phyloP scores from a whole-genome alignment of 37 sponge, comb jelly and placozoan genomes.

The Spongilla lacustris region DNA sequence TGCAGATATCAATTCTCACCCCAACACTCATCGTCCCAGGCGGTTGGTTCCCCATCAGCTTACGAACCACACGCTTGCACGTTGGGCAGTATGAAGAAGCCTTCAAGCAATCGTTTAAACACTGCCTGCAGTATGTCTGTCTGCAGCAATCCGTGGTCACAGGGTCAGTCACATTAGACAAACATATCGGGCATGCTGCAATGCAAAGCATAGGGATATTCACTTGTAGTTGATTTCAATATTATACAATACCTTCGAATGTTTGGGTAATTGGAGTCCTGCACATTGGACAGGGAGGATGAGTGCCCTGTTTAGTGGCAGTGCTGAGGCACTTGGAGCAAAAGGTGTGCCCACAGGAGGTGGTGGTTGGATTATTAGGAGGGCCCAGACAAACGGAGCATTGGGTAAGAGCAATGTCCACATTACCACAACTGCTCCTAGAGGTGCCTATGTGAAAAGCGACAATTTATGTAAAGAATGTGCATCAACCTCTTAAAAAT shows the following conservation, averaged over 20 bases:
- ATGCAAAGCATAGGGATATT: background rate
- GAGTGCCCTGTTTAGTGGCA: background rate
- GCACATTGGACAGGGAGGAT: background rate
- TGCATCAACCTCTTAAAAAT: no score
- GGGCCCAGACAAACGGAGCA: constrained; percentile 26
- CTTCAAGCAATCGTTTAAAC: constrained; percentile 11
- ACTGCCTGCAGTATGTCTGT: constrained; percentile 10
- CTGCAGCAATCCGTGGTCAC: constrained; percentile 15
- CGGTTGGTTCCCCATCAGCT: constrained; percentile 64
- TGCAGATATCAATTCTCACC: background rate
- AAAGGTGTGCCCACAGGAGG: constrained; percentile 29
- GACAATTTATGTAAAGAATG: no score
- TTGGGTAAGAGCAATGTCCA: background rate
- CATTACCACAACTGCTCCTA: background rate
- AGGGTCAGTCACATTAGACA: background rate
- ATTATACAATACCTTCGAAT: background rate
- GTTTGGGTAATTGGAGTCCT: background rate
- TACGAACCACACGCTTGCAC: constrained; percentile 50
- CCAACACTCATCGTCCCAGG: constrained; percentile 25
- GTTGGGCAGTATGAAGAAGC: constrained; percentile 57
- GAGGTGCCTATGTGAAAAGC: background rate
- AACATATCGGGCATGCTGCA: constrained; percentile 38
- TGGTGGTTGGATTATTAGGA: background rate
- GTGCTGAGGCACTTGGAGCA: constrained; percentile 4
- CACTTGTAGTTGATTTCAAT: background rate